Conservation (phyloP, 2,113 vertebrate species). For the Indicator indicator region DNA sequence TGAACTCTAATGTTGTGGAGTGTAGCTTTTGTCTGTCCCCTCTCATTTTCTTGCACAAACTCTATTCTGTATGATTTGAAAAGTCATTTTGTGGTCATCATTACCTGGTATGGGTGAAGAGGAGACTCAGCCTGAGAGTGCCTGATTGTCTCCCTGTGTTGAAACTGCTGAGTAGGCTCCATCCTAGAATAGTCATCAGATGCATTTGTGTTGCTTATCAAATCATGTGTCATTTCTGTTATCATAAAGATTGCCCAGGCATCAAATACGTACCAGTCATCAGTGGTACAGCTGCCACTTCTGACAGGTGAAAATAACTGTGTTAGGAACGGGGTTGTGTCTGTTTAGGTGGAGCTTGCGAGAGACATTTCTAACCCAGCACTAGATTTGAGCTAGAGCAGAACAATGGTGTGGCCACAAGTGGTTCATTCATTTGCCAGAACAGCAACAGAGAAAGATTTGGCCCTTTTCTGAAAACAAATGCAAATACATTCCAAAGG, state of each 20-base stretch:
- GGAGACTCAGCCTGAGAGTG: not conserved
- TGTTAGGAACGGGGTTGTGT: not conserved
- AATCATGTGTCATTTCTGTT: conserved; percentile 1
- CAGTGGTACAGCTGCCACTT: not conserved
- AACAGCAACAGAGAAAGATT: not conserved
- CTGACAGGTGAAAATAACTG: not conserved
- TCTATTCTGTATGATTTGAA: not conserved
- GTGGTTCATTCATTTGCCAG: not conserved
- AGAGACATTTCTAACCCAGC: not conserved
- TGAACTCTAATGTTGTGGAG: not conserved
- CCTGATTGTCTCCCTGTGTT: not conserved
- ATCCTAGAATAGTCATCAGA: not conserved
- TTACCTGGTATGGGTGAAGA: not conserved
- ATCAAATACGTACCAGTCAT: not conserved
- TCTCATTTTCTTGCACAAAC: conserved; percentile 4
- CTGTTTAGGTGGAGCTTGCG: not conserved
- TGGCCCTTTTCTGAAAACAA: not conserved
- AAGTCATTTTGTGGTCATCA: not conserved
- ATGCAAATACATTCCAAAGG: not conserved
- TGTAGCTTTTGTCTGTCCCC: not conserved
- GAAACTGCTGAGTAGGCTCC: conserved; percentile 39
- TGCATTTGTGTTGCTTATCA: conserved; percentile 18
- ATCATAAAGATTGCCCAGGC: not conserved
- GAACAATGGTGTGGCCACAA: not conserved
- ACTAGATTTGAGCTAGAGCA: not conserved